Evolutionary conservation across 2,797 vertebrate genomes (phyloP).

Genomic region (Poeciliopsis presidionis): DNA sequence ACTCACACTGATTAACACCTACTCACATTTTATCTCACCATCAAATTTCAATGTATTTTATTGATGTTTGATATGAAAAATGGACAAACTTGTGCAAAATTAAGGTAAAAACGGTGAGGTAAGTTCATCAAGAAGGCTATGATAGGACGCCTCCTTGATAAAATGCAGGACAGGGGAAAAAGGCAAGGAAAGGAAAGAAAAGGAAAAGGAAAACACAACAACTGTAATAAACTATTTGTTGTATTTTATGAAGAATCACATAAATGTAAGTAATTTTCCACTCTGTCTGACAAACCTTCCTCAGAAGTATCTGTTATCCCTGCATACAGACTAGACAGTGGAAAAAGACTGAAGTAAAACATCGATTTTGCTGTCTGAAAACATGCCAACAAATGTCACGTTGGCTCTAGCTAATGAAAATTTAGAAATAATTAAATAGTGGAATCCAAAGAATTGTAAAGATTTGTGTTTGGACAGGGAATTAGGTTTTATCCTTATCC

Average conservation of each 20-base stretch:
- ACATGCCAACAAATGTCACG: too few species aligned
- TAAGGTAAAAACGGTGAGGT: background rate
- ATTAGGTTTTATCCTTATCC: background rate
- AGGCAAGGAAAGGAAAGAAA: background rate
- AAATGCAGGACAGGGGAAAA: background rate
- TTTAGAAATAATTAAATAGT: background rate
- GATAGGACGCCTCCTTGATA: too few species aligned
- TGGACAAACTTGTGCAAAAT: background rate
- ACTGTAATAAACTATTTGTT: too few species aligned
- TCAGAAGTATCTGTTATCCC: too few species aligned
- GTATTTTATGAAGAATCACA: too few species aligned
- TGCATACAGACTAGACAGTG: too few species aligned
- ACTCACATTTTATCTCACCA: background rate
- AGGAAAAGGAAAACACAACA: too few species aligned
- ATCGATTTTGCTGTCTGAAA: too few species aligned
- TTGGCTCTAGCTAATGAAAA: background rate
- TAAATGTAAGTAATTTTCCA: too few species aligned
- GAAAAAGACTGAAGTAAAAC: too few species aligned
- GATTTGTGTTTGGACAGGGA: background rate
- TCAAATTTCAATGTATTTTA: background rate
- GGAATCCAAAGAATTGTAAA: background rate
- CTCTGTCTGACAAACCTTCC: too few species aligned
- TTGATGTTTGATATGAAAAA: background rate
- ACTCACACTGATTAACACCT: background rate
- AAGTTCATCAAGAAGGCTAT: background rate